These are phyloP conservation scores for Cephalopachus bancanus DNA, from an alignment of 2,797 vertebrate genomes.

Conservation along the genomic window DNA sequence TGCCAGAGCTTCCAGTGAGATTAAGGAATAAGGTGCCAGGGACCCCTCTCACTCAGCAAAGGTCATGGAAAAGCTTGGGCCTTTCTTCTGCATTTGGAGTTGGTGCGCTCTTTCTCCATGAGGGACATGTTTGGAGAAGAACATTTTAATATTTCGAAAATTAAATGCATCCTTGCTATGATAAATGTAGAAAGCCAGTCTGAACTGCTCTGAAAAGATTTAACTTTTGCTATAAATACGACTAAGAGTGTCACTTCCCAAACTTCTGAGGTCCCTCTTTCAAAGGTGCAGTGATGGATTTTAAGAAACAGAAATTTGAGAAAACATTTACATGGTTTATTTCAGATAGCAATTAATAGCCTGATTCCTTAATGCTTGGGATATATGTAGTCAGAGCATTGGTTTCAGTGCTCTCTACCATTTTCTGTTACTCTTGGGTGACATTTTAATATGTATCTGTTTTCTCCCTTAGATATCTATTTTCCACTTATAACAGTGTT, in stretches of 20 bases:
- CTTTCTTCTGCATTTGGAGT: background rate
- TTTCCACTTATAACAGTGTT: background rate
- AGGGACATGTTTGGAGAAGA: background rate
- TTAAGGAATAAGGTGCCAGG: background rate
- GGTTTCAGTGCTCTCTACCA: background rate
- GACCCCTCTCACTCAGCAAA: background rate
- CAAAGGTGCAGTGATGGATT: conserved; percentile 14
- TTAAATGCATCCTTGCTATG: background rate
- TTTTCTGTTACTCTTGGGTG: conserved; percentile 45
- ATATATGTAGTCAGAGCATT: background rate
- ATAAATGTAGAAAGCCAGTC: conserved; percentile 21
- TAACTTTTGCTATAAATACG: background rate
- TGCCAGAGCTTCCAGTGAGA: background rate
- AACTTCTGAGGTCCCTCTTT: background rate
- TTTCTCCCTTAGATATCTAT: conserved; percentile 45
- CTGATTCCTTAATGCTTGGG: background rate
- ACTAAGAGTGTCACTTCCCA: background rate
- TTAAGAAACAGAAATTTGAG: conserved; percentile 27
- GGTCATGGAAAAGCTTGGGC: background rate
- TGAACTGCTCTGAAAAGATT: conserved; percentile 12
- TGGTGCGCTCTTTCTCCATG: background rate
- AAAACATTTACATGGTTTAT: conserved; percentile 8
- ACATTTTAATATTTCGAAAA: conserved; percentile 59
- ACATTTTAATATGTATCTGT: background rate
- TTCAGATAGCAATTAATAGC: background rate